Base-by-base conservation (phyloP, 2,113 vertebrate genomes). In the Atrichornis clamosus region DNA sequence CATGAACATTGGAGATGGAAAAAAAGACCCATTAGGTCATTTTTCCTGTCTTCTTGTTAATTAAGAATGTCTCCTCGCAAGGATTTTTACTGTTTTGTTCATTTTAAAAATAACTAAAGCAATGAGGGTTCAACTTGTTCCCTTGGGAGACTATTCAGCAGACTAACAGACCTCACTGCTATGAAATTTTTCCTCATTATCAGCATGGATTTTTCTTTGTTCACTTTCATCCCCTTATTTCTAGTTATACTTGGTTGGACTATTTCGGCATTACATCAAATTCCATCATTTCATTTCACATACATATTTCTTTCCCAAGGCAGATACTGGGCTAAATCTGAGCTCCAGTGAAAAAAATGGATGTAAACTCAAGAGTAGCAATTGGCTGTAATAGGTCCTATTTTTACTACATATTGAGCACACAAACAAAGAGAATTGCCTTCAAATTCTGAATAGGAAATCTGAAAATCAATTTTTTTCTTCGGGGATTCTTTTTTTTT, bases 91-190 rank as follows among this genome's bases (percentile, higher is more conserved):
- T 90, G 86, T 78, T 96, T 89, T 96, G 86, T 92, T 90, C 88
- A 62, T 70, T 96, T 95, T 84, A 90, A 92, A 96, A 96, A 93
- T 93, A 96, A 84, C 93, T 82, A 84, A 95, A 95, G 73, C 77
- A 84, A 68, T 17, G 19, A 93, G 37, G 86, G 65, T 93, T 90
- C 95, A 80, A 87, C 62, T 77, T 0, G 0, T 90, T 94, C 92
- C 83, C 65, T 82, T 94, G 92, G 86, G 96, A 95, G n/a, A 75
- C 47, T 2, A 2, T 92, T 96, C 83, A 88, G 80, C 46, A 87
- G 60, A 74, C 62, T 78, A 94, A 77, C 83, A 92, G 86, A 93
- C 46, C 58, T 93, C 90, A 89, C 64, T 65, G 88, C 69, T 86
- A 75, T 35, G 62, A 95, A 78, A 72, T 92, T 94, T 90, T 84